Conservation (phyloP, 2,888 invertebrate species). For the Anorthoa munda region DNA sequence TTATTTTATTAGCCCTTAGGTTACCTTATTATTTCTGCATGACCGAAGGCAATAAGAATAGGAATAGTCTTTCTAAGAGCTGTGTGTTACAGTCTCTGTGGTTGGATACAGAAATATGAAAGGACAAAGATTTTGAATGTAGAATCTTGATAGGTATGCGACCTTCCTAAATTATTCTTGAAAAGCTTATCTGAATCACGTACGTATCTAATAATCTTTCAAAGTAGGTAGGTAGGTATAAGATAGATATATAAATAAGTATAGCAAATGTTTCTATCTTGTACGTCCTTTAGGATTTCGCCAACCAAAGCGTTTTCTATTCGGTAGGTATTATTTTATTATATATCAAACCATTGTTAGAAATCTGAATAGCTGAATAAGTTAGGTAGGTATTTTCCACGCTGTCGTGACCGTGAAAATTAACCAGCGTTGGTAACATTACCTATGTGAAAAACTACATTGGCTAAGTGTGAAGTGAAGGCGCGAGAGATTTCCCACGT, state of each 20-base stretch:
- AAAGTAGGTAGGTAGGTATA: neutral
- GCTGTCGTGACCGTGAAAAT: conserved; percentile 12
- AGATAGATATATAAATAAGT: no score
- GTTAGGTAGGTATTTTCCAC: neutral
- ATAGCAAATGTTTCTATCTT: neutral
- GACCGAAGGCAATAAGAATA: neutral
- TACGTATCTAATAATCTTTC: neutral
- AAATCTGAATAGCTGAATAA: no score
- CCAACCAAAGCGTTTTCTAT: neutral
- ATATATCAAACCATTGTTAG: conserved; percentile 6
- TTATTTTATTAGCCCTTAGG: conserved; percentile 27
- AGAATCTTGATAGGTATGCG: neutral
- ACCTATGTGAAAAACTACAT: conserved; percentile 5
- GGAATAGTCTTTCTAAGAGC: neutral
- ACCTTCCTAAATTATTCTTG: neutral
- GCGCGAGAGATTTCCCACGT: conserved; percentile 26
- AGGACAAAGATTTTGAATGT: neutral
- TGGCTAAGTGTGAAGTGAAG: neutral
- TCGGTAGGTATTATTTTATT: neutral
- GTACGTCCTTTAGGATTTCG: no score
- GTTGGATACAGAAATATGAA: neutral
- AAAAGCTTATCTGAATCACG: neutral
- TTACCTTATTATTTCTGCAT: neutral
- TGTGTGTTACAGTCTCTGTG: neutral
- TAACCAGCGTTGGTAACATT: neutral